Evolutionary conservation across 2,113 vertebrate species (phyloP).

Genomic region (Panthera leo): DNA sequence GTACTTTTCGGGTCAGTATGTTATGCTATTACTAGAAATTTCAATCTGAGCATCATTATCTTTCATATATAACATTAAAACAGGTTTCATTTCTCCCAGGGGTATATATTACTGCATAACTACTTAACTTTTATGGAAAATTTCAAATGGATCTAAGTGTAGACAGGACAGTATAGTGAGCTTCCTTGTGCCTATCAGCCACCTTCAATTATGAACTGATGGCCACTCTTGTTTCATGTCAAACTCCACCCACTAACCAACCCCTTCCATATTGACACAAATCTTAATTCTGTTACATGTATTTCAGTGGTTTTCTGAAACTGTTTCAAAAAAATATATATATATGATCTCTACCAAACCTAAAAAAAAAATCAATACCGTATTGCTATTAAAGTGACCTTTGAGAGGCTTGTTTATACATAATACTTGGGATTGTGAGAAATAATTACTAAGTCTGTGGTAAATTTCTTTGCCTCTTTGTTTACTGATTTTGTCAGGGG

Average conservation of each 20-base stretch:
- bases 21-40: slow-evolving; percentile 1
- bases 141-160: background rate
- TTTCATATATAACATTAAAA: background rate
- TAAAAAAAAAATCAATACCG: background rate
- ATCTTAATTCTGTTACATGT: background rate
- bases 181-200: background rate
- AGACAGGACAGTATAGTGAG: background rate
- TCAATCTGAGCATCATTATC: background rate
- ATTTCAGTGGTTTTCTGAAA: slow-evolving; percentile 31
- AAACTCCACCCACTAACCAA: background rate
- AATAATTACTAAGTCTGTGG: slow-evolving; percentile 53
- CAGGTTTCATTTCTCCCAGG: background rate
- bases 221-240: background rate
- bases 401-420: slow-evolving; percentile 14
- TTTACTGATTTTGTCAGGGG: slow-evolving; percentile 56
- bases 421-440: slow-evolving; percentile 47
- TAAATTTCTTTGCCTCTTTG: slow-evolving; percentile 45
- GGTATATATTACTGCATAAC: background rate
- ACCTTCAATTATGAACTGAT: background rate
- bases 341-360: background rate
- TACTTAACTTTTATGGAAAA: background rate
- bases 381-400: slow-evolving; percentile 15
- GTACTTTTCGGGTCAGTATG: background rate
- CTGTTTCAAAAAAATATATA: background rate
- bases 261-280: background rate